phyloP scores from a whole-genome alignment of 2,888 invertebrate species.

The Coremacera marginata region DNA sequence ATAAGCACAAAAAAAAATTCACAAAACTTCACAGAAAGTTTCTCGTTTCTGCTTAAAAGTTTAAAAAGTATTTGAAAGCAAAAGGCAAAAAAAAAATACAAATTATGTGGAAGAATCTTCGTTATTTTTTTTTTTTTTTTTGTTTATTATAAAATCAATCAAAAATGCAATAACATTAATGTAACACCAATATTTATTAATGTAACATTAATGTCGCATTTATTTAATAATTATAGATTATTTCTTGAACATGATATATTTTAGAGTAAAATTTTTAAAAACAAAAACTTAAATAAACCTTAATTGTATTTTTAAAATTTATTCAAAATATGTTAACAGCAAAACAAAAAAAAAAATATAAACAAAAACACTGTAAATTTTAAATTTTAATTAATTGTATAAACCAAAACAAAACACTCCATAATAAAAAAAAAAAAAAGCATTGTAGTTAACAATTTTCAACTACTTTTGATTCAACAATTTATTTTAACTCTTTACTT shows the following conservation, averaged over 20 bases:
- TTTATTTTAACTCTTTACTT: too few species aligned
- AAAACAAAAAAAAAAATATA: not conserved
- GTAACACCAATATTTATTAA: not conserved
- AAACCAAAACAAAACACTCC: not conserved
- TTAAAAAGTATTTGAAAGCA: not conserved
- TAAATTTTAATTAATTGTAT: not conserved
- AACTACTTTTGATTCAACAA: too few species aligned
- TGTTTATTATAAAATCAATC: not conserved
- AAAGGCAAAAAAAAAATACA: slow-evolving; percentile 18
- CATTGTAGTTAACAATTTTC: too few species aligned
- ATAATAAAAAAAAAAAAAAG: too few species aligned
- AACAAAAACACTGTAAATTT: not conserved
- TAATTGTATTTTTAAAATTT: not conserved
- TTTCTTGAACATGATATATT: slow-evolving; percentile 24
- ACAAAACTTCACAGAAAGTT: not conserved
- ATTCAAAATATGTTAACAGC: not conserved
- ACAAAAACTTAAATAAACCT: not conserved
- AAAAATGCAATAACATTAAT: not conserved
- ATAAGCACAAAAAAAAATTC: not conserved
- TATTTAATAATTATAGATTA: slow-evolving; percentile 29
- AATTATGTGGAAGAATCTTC: not conserved
- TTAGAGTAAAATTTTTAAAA: not conserved
- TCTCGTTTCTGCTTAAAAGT: not conserved
- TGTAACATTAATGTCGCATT: not conserved
- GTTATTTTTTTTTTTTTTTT: not conserved